Evolutionary conservation across 2,888 invertebrate species (phyloP).

Genomic region (Drosophila picticornis): DNA sequence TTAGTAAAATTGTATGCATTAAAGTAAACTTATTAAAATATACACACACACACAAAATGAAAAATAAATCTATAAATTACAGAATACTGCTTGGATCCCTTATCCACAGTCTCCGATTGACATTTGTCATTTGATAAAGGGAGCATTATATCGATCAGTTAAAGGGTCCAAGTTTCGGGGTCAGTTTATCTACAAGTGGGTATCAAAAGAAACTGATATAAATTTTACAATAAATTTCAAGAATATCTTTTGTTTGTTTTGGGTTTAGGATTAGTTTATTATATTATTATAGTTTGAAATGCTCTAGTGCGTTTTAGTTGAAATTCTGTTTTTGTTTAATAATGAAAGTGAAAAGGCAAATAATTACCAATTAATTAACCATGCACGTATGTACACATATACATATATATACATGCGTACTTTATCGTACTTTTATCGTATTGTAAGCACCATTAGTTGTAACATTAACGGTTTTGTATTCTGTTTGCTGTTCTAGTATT

Average conservation of each 20-base stretch:
- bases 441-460: constrained; percentile 37
- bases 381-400: constrained; percentile 31
- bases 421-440: constrained; percentile 26
- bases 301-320: constrained; percentile 66
- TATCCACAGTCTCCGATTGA: constrained; percentile 7
- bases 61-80: constrained; percentile 21
- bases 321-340: constrained; percentile 64
- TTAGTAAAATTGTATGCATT: constrained; percentile 73
- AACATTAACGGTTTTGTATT: constrained; percentile 38
- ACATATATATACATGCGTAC: constrained; percentile 37
- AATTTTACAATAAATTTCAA: constrained; percentile 29
- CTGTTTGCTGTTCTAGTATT: constrained; percentile 52
- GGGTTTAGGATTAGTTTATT: constrained; percentile 39
- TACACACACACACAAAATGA: constrained; percentile 22
- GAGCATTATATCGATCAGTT: constrained; percentile 2
- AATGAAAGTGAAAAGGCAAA: constrained; percentile 71
- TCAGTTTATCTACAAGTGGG: constrained; percentile 24
- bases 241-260: constrained; percentile 23
- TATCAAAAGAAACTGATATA: constrained; percentile 15
- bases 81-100: constrained; percentile 21
- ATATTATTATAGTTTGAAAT: constrained; percentile 55
- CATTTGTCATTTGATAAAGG: constrained; percentile 6
- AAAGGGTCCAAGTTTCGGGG: constrained; percentile 20
- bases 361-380: constrained; percentile 58
- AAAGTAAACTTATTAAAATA: constrained; percentile 49